Evolutionary conservation across 2,888 invertebrate genomes (phyloP), one percentile per base, ranked within the genome.

Genomic region (Lasioglossum morio): DNA sequence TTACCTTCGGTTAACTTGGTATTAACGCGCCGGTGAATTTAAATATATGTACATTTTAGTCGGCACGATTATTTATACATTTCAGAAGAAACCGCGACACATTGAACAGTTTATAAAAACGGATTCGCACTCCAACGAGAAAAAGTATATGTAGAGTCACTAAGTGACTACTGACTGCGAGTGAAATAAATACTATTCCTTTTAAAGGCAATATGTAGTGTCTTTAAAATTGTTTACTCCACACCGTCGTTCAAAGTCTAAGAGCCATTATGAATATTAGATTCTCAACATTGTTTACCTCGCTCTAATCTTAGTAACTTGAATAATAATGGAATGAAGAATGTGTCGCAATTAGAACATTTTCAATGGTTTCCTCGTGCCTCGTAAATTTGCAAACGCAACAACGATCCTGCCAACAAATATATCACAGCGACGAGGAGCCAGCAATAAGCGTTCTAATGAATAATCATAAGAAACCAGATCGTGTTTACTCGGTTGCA

Each of bases 401-500:
- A 27, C 60, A 14, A 63, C 4, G 27, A 16, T 30, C 5, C n/a
- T 63, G 30, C 16, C 30, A 63, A 63, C 63, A 63, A 63, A 63
- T 37, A 40, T 34, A 37, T 69, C 40, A 37, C n/a, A 37, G 23
- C n/a, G 12, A n/a, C n/a, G 12, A 1, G n/a, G 30, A 16, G 37
- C 8, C 5, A 7, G 30, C 27, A 57, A 30, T 75, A 60, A 40
- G 14, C 19, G 5, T 43, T 30, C 60, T 27, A 43, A 43, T 60
- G 63, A 76, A 76, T 63, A 76, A 76, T 43, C 12, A 69, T 16
- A 19, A 46, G 19, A 43, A 43, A 43, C 43, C 3, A 30, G 63
- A 76, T 30, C 75, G 60, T 57, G 75, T 76, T 76, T 63, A 63
- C 63, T n/a, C 63, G 27, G 43, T 63, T 30, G 10, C 75, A 8